phyloP scores from a whole-genome alignment of 2,888 invertebrate species.

The Macaria liturata region DNA sequence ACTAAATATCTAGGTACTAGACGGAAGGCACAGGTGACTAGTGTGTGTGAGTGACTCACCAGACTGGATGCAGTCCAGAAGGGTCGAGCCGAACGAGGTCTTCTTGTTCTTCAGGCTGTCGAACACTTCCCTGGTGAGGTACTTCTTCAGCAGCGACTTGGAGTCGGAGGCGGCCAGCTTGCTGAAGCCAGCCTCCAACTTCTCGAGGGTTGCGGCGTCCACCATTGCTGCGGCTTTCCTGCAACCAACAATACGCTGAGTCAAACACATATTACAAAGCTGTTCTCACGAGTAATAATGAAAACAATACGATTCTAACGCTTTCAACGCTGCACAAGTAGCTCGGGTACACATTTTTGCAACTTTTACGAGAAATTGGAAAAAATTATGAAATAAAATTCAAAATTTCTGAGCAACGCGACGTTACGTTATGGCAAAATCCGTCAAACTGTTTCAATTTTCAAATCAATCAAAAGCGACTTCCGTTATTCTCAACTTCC shows the following conservation, averaged over 20 bases:
- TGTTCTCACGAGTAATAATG: conserved; percentile 25
- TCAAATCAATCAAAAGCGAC: too few relatives aligned
- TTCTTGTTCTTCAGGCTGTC: conserved; percentile 96
- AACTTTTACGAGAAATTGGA: conserved; percentile 25
- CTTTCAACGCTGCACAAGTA: conserved; percentile 76
- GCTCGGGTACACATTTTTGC: conserved; percentile 73
- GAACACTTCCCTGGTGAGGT: conserved; percentile 95
- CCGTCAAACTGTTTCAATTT: background rate
- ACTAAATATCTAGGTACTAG: background rate
- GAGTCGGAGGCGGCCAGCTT: conserved; percentile 95
- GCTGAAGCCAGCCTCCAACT: conserved; percentile 95
- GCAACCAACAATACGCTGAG: conserved; percentile 56
- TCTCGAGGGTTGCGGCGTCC: conserved; percentile 95
- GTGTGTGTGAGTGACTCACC: conserved; percentile 80
- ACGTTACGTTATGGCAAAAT: background rate
- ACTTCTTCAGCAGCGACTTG: conserved; percentile 98
- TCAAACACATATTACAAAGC: conserved; percentile 23
- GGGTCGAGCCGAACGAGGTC: conserved; percentile 95
- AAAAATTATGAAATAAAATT: conserved; percentile 13
- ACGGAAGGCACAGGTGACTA: background rate
- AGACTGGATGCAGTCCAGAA: conserved; percentile 97
- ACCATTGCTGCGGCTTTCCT: conserved; percentile 93
- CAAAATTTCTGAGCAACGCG: background rate
- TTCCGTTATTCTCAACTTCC: background rate
- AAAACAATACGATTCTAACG: conserved; percentile 59